A percentile compares a stretch with the other conserved stretches of the same genome.
These are phyloP conservation scores for Leucophenga maculata DNA, from an alignment of 2,888 invertebrate genomes.

Conservation along the genomic window DNA sequence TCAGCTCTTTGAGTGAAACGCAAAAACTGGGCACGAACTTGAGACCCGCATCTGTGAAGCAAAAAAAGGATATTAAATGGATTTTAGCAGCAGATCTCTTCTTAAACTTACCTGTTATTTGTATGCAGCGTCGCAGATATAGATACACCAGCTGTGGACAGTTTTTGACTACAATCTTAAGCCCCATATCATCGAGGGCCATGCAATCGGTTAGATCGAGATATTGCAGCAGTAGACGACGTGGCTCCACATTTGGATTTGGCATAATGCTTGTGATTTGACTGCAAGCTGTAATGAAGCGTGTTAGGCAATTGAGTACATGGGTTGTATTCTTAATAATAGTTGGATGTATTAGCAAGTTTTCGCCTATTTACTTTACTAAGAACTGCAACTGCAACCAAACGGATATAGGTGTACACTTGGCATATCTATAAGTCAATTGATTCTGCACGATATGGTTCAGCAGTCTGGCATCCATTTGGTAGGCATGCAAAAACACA, in stretches of 20 bases:
- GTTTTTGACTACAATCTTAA: conserved; percentile 87
- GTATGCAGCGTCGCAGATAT: conserved; percentile 89
- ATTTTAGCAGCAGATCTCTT: too few relatives aligned
- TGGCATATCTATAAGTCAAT: too few relatives aligned
- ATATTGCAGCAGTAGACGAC: conserved; percentile 85
- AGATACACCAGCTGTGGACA: conserved; percentile 90
- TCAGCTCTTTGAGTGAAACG: conserved; percentile 85
- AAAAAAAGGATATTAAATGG: too few relatives aligned
- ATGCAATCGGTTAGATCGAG: conserved; percentile 93
- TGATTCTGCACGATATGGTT: too few relatives aligned
- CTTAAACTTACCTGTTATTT: conserved; percentile 89
- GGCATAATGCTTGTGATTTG: conserved; percentile 84
- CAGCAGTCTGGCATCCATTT: too few relatives aligned
- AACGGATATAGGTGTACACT: too few relatives aligned
- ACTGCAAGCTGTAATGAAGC: conserved; percentile 77
- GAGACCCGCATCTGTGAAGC: conserved; percentile 87
- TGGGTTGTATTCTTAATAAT: too few relatives aligned
- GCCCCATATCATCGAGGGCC: conserved; percentile 86
- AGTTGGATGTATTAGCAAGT: too few relatives aligned
- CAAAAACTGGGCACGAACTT: conserved; percentile 93
- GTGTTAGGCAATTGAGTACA: not conserved
- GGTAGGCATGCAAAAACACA: too few relatives aligned
- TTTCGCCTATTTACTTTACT: too few relatives aligned
- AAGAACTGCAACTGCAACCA: too few relatives aligned
- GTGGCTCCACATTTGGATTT: conserved; percentile 77